Percentiles rank a stretch among this genome's conserved stretches.
These are phyloP conservation scores for Halictus rubicundus DNA, from an alignment of 1,140 invertebrate genomes.

Conservation along the genomic window DNA sequence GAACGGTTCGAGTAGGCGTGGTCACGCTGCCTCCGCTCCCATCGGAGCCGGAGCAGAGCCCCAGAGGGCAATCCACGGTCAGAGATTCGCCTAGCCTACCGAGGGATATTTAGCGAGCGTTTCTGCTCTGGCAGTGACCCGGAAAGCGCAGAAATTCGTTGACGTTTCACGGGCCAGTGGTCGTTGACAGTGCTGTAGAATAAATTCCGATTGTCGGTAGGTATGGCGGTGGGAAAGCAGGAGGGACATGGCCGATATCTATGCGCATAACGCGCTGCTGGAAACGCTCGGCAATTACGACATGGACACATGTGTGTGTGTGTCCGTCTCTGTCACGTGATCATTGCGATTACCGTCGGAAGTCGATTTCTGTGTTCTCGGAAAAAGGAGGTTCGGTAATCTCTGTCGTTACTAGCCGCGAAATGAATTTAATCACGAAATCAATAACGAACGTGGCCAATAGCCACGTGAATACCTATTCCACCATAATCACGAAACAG, in stretches of 20 bases:
- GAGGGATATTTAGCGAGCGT: too few species aligned
- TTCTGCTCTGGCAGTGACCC: too few species aligned
- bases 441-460: slow-evolving; percentile 4
- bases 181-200: not conserved
- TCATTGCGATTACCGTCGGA: not conserved
- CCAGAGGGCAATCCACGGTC: too few species aligned
- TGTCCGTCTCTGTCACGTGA: not conserved
- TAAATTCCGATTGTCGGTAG: slow-evolving; percentile 8
- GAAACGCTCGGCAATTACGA: slow-evolving; percentile 4
- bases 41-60: too few species aligned
- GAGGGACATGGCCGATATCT: slow-evolving; percentile 25
- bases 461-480: not conserved
- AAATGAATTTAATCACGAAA: not conserved
- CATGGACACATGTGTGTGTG: slow-evolving; percentile 3
- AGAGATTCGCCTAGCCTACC: too few species aligned
- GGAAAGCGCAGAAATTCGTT: too few species aligned
- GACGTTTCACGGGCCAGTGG: too few species aligned
- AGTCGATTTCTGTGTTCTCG: not conserved
- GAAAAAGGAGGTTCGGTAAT: not conserved
- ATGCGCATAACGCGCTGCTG: not conserved
- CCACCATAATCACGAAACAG: not conserved
- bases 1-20: too few species aligned
- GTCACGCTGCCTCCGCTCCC: too few species aligned
- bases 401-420: not conserved
- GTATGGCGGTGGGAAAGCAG: slow-evolving; percentile 2